These are phyloP conservation scores for Phymorhynchus buccinoides DNA, from an alignment of 1,140 invertebrate species.

Conservation along the genomic window DNA sequence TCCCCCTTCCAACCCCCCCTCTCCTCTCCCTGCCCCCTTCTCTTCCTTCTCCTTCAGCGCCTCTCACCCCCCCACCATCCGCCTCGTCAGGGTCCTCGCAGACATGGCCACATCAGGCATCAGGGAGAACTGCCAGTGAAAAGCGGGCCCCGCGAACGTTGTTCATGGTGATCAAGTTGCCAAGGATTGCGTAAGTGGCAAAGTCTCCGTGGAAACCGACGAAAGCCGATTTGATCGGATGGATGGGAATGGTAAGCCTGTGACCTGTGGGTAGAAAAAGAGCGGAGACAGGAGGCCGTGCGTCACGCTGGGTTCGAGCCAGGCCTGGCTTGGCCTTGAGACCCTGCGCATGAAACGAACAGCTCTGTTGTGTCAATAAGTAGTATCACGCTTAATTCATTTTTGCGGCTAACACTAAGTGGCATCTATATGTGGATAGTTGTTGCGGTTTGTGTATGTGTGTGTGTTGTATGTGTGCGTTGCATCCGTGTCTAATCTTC, in stretches of 20 bases:
- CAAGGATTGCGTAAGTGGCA: constrained; percentile 75
- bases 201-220: constrained; percentile 79
- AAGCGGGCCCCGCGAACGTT: constrained; percentile 75
- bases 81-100: constrained; percentile 49
- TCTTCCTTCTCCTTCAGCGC: constrained; percentile 58
- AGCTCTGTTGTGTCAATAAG: too few relatives aligned
- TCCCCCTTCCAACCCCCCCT: constrained; percentile 77
- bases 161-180: constrained; percentile 72
- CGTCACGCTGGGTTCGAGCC: constrained; percentile 44
- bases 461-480: too few relatives aligned
- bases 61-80: constrained; percentile 38
- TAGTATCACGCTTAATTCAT: too few relatives aligned
- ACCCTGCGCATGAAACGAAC: too few relatives aligned
- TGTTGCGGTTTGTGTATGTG: too few relatives aligned
- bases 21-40: too few relatives aligned
- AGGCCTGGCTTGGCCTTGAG: neutral
- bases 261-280: constrained; percentile 93
- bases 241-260: constrained; percentile 89
- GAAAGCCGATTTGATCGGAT: constrained; percentile 94
- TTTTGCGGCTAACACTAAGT: too few relatives aligned
- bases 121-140: constrained; percentile 81
- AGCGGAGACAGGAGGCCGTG: constrained; percentile 79
- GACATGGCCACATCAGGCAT: constrained; percentile 82
- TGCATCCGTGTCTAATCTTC: too few relatives aligned
- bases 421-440: too few relatives aligned